Conservation (phyloP, 2,797 vertebrate genomes). For the Neomorphus geoffroyi region DNA sequence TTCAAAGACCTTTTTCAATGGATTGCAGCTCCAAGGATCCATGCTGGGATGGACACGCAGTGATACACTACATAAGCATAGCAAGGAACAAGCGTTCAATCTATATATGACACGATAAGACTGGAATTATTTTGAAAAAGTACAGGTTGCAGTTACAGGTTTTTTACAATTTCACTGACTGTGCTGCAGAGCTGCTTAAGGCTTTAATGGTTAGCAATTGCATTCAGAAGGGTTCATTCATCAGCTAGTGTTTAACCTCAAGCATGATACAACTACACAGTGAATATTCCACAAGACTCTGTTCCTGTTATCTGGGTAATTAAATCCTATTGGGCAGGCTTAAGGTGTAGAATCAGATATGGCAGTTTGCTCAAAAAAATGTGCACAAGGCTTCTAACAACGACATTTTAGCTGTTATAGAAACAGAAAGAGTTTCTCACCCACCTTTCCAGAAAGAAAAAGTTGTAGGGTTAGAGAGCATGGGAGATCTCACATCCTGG, state of each 20-base stretch:
- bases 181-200: neutral
- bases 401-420: neutral
- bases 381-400: neutral
- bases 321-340: neutral
- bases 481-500: neutral
- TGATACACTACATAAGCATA: neutral
- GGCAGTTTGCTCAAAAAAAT: neutral
- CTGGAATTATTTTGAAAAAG: neutral
- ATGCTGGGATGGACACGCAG: neutral
- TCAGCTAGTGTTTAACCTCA: conserved; percentile 52
- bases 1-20: neutral
- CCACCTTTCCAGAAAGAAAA: neutral
- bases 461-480: neutral
- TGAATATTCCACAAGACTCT: neutral
- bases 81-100: neutral
- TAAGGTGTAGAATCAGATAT: neutral
- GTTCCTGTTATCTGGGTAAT: neutral
- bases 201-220: conserved; percentile 49
- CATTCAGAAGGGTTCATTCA: conserved; percentile 53
- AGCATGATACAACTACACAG: neutral
- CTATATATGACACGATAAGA: neutral
- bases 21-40: neutral
- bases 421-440: neutral
- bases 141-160: conserved; percentile 13
- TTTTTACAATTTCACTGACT: neutral